Conservation (phyloP, 92 coral and sea anemone species). For the Heteractis magnifica region DNA sequence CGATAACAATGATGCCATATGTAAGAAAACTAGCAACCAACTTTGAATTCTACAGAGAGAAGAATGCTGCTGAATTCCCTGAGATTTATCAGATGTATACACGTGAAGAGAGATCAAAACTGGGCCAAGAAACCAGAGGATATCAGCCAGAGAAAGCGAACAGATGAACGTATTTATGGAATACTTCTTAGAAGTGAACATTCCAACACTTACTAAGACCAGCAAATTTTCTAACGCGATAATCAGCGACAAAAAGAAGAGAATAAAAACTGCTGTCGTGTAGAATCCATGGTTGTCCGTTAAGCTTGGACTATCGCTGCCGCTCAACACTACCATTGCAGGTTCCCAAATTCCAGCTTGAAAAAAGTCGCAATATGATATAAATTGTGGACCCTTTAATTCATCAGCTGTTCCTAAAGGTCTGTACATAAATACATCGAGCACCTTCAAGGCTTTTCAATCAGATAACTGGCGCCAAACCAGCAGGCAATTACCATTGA, state of each 20-base stretch:
- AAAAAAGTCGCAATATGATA: background rate
- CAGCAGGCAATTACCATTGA: background rate
- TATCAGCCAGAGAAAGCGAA: conserved; percentile 57
- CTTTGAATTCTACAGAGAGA: conserved; percentile 64
- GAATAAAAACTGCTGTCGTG: conserved; percentile 29
- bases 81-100: conserved; percentile 27
- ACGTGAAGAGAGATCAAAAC: conserved; percentile 45
- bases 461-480: background rate
- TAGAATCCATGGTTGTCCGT: conserved; percentile 24
- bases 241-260: conserved; percentile 41
- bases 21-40: conserved; percentile 57
- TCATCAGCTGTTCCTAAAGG: background rate
- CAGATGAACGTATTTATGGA: conserved; percentile 48
- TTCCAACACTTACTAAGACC: conserved; percentile 47
- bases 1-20: conserved; percentile 35
- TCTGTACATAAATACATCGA: background rate
- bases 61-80: conserved; percentile 19
- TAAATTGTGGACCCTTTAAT: background rate
- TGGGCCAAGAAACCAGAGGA: conserved; percentile 59
- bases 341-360: background rate
- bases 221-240: conserved; percentile 53
- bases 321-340: background rate
- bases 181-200: conserved; percentile 51
- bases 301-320: conserved; percentile 14
- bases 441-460: background rate